Percentiles rank a stretch among this genome's conserved stretches.
These are phyloP conservation scores for Epinephelus moara DNA, from an alignment of 2,113 vertebrate species.

Conservation along the genomic window DNA sequence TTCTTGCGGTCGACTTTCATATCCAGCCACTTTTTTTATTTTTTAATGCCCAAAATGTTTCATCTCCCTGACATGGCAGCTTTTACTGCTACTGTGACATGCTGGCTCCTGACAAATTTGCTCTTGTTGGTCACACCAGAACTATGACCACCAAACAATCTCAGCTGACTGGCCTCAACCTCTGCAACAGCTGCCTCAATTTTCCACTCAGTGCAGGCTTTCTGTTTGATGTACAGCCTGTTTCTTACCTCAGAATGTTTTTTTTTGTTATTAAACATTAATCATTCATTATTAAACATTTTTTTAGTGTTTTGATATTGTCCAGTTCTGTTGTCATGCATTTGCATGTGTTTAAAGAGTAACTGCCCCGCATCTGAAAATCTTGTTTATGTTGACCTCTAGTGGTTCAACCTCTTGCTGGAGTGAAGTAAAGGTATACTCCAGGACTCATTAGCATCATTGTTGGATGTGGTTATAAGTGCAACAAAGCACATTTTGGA, in stretches of 20 bases:
- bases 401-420: not conserved
- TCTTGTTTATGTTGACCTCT: too few relatives aligned
- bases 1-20: not conserved
- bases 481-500: too few relatives aligned
- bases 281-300: not conserved
- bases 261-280: not conserved
- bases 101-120: slow-evolving; percentile 21
- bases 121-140: slow-evolving; percentile 28
- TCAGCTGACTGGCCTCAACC: not conserved
- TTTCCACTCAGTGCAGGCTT: not conserved
- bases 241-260: not conserved
- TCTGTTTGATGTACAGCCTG: not conserved
- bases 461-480: not conserved
- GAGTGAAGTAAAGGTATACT: not conserved
- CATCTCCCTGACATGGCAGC: not conserved
- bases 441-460: not conserved
- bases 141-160: slow-evolving; percentile 12
- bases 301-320: not conserved
- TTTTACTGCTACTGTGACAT: slow-evolving; percentile 2
- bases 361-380: too few relatives aligned
- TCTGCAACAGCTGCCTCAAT: not conserved
- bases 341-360: too few relatives aligned
- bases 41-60: slow-evolving; percentile 10
- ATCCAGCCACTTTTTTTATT: slow-evolving; percentile 20
- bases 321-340: not conserved